A percentile compares a stretch with the other conserved stretches of the same genome.
Evolutionary conservation across 2,888 invertebrate species (phyloP).

Genomic region (Mantis religiosa): DNA sequence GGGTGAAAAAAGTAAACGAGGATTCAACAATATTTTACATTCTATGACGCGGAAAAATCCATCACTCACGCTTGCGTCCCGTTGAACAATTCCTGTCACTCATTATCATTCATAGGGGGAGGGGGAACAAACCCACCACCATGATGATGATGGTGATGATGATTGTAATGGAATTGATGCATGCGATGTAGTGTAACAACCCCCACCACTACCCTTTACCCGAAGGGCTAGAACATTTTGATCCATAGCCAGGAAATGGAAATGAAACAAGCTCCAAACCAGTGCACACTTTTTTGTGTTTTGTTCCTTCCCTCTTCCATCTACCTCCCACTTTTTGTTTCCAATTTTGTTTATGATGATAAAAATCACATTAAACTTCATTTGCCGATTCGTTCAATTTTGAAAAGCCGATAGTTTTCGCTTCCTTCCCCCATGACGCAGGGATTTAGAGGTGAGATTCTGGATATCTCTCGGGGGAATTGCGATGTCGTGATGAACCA

Average conservation of each 20-base stretch:
- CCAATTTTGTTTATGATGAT: slow-evolving; percentile 17
- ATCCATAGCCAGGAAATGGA: slow-evolving; percentile 3
- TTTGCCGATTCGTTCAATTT: slow-evolving; percentile 16
- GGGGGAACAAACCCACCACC: background rate
- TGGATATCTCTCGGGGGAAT: background rate
- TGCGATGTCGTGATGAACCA: background rate
- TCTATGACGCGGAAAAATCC: slow-evolving; percentile 23
- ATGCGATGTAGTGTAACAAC: slow-evolving; percentile 22
- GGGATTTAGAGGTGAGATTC: background rate
- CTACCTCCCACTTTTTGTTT: background rate
- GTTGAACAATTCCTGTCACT: slow-evolving; percentile 16
- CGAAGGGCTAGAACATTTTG: background rate
- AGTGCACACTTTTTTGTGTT: background rate
- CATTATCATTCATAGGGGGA: slow-evolving; percentile 6
- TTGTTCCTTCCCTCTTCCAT: background rate
- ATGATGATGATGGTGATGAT: slow-evolving; percentile 10
- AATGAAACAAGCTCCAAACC: slow-evolving; percentile 4
- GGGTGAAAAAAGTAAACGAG: background rate
- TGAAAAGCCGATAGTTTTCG: background rate
- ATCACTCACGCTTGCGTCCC: slow-evolving; percentile 12
- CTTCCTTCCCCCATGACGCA: background rate
- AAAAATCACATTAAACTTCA: slow-evolving; percentile 12
- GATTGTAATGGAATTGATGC: slow-evolving; percentile 24
- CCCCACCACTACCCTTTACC: background rate
- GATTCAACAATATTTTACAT: slow-evolving; percentile 19